A percentile compares a stretch with the other conserved stretches of the same genome.
Evolutionary conservation across 2,113 vertebrate species (phyloP).

Genomic region (Alligator mississippiensis): DNA sequence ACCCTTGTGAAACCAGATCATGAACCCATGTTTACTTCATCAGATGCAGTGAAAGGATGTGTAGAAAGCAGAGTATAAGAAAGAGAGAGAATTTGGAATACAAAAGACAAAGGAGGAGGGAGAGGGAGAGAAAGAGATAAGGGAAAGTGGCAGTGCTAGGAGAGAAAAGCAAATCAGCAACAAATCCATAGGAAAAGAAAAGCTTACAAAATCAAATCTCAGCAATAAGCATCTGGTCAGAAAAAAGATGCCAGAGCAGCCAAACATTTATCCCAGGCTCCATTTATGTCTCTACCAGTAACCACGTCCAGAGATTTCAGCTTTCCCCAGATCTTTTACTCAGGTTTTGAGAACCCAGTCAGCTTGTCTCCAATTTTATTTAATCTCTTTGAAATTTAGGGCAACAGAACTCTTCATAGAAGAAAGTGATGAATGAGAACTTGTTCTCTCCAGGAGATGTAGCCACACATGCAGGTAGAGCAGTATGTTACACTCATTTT

Average conservation of each 20-base stretch:
- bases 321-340: background rate
- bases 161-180: too few species aligned
- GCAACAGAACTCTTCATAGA: background rate
- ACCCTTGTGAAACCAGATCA: too few species aligned
- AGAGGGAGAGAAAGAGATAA: too few species aligned
- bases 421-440: background rate
- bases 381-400: background rate
- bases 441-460: background rate
- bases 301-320: background rate
- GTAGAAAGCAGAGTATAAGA: too few species aligned
- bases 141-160: too few species aligned
- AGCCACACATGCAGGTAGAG: background rate
- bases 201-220: too few species aligned
- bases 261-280: background rate
- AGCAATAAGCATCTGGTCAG: too few species aligned
- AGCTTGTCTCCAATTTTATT: background rate
- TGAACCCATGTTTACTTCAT: too few species aligned
- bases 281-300: background rate
- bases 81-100: too few species aligned
- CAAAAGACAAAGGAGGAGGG: too few species aligned
- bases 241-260: background rate
- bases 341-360: background rate
- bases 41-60: too few species aligned
- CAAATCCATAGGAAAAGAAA: too few species aligned
- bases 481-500: accelerated